Conservation (phyloP, 1,140 invertebrate genomes). For the Caerostris darwini region DNA sequence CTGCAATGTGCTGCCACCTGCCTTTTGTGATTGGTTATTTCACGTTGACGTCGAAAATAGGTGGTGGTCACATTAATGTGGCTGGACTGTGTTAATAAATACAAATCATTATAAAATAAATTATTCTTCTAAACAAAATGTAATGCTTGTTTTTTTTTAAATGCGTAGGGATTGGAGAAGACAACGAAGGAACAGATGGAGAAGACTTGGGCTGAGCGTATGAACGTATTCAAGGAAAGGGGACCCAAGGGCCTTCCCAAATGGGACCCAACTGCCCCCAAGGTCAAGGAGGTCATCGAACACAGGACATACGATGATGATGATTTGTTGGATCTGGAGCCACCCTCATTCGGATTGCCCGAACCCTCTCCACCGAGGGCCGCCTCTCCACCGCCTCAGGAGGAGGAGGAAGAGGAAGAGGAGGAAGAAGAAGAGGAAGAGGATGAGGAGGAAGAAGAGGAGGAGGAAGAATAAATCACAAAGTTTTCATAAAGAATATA, state of each 20-base stretch:
- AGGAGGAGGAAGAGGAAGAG: slow-evolving; percentile 79
- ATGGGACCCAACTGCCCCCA: slow-evolving; percentile 79
- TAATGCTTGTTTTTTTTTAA: background rate
- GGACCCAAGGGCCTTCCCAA: slow-evolving; percentile 76
- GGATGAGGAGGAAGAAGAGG: slow-evolving; percentile 77
- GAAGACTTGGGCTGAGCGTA: slow-evolving; percentile 92
- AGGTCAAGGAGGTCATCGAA: slow-evolving; percentile 79
- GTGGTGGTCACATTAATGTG: no score
- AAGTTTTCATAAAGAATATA: slow-evolving; percentile 24
- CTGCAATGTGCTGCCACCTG: no score
- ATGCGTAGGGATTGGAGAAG: slow-evolving; percentile 42
- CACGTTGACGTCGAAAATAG: no score
- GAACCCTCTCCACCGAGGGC: slow-evolving; percentile 82
- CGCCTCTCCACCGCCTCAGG: slow-evolving; percentile 49
- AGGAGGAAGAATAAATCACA: slow-evolving; percentile 61
- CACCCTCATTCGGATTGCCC: slow-evolving; percentile 78
- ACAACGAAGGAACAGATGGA: slow-evolving; percentile 88
- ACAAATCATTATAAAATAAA: no score
- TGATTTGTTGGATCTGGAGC: slow-evolving; percentile 80
- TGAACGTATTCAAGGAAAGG: slow-evolving; percentile 89
- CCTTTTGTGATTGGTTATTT: no score
- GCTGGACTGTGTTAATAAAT: no score
- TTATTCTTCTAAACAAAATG: background rate
- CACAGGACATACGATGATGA: slow-evolving; percentile 80
- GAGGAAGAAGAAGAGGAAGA: slow-evolving; percentile 79